Conservation (phyloP, 2,888 invertebrate genomes). For the Thecocarcelia acutangulata region DNA sequence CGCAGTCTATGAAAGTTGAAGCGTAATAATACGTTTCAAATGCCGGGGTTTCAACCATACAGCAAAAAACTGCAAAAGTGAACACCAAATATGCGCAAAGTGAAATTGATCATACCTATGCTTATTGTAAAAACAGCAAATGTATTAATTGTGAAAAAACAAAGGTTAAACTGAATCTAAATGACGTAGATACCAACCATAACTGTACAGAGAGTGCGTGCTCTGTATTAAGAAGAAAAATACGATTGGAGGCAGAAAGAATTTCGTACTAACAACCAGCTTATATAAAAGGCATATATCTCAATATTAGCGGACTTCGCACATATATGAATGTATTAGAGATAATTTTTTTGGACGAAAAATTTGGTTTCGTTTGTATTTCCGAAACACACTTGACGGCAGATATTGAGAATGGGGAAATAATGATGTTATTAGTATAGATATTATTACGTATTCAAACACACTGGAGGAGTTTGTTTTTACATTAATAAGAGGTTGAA, state of each 20-base stretch:
- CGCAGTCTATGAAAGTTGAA: slow-evolving; percentile 47
- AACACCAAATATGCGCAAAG: slow-evolving; percentile 1
- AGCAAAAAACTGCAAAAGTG: slow-evolving; percentile 19
- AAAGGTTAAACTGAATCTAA: slow-evolving; percentile 19
- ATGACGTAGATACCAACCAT: slow-evolving; percentile 27
- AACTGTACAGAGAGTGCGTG: slow-evolving; percentile 32
- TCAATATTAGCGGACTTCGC: slow-evolving; percentile 17
- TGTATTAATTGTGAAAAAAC: slow-evolving; percentile 48
- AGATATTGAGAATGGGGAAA: slow-evolving; percentile 1
- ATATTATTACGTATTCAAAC: slow-evolving; percentile 18
- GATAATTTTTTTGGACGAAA: neutral
- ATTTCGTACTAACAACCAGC: slow-evolving; percentile 19
- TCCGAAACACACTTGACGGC: slow-evolving; percentile 20
- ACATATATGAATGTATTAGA: slow-evolving; percentile 18
- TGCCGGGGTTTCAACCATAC: slow-evolving; percentile 62
- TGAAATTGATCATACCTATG: neutral
- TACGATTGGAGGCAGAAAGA: neutral
- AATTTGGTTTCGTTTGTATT: slow-evolving; percentile 30
- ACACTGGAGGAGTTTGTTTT: slow-evolving; percentile 35
- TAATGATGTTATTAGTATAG: neutral
- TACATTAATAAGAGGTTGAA: slow-evolving; percentile 17
- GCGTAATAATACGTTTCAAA: slow-evolving; percentile 50
- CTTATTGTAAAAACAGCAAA: slow-evolving; percentile 26
- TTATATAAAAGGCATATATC: neutral
- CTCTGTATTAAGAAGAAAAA: slow-evolving; percentile 2